Evolutionary conservation across 2,113 vertebrate species (phyloP).

Genomic region (Prunella fulvescens): DNA sequence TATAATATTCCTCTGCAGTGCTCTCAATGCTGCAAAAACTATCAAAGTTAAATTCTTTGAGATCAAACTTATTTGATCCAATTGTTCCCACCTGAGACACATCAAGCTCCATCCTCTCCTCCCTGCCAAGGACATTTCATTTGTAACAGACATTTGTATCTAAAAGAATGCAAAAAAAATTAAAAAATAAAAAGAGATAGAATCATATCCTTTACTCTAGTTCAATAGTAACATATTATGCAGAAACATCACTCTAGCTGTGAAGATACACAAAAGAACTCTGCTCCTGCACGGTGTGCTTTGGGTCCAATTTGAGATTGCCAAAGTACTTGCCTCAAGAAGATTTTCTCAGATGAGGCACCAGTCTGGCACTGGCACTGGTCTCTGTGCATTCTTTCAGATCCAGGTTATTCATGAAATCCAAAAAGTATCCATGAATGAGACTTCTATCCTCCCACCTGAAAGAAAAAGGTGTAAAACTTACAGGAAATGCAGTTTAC

Average conservation of each 20-base stretch:
- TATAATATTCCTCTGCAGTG: background rate
- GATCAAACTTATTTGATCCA: background rate
- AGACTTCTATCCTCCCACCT: background rate
- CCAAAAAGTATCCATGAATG: background rate
- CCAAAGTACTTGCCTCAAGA: background rate
- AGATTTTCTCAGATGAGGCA: background rate
- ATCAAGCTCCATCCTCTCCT: background rate
- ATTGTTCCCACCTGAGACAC: background rate
- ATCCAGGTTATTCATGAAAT: background rate
- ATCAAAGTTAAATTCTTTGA: background rate
- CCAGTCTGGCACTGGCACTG: background rate
- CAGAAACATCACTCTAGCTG: background rate
- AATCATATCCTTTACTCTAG: background rate
- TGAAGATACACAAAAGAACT: background rate
- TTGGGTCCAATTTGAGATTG: background rate
- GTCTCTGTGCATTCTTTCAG: background rate
- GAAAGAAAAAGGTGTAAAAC: background rate
- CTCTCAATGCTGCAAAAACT: background rate
- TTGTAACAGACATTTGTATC: background rate
- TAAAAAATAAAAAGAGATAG: background rate
- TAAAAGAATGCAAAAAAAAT: background rate
- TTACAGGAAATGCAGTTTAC: background rate
- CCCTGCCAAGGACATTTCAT: background rate
- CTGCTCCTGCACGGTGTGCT: rapidly evolving
- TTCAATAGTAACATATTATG: background rate